Evolutionary conservation across 2,888 invertebrate species (phyloP), one percentile per base, ranked within the genome.

Genomic region (Eudasyphora cyanicolor): DNA sequence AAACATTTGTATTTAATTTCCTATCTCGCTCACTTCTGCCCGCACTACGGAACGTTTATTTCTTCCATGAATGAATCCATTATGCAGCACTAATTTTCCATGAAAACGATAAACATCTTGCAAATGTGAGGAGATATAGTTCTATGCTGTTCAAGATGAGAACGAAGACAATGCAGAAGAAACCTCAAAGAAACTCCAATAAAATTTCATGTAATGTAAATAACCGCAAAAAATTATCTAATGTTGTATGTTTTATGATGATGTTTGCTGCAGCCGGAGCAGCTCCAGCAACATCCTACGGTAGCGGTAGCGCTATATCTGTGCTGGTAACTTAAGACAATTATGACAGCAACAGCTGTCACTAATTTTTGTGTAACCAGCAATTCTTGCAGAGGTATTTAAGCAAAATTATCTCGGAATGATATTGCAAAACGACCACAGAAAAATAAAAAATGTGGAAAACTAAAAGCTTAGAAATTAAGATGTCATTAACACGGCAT

Each of bases 211-310:
- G 24, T 57, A 57, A 57, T 12, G 57, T 24, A 57, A 57, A 57
- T 27, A 57, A 57, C 57, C 57, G 14, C 57, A 57, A 57, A 57
- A 57, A 27, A 57, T 24, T 57, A 57, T 57, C 27, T 57, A 24
- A 57, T 57, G 24, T 57, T 57, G 24, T 57, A 57, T 21, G 54
- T 57, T 57, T 57, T 57, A 57, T 21, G 54, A 57, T 57, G 24
- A 27, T 57, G 57, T 27, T 57, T 21, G 8, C 24, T 54, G 21
- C 3, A 45, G n/a, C n/a, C n/a, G n/a, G n/a, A n/a, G n/a, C n/a
- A n/a, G n/a, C n/a, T n/a, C n/a, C n/a, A n/a, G n/a, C n/a, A n/a
- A n/a, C n/a, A n/a, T n/a, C n/a, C n/a, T n/a, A n/a, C n/a, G 45
- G 3, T 45, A n/a, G 38, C 38, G n/a, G 45, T 45, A 38, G 5